Conservation (phyloP, 2,113 vertebrate species). For the Holacanthus passer region DNA sequence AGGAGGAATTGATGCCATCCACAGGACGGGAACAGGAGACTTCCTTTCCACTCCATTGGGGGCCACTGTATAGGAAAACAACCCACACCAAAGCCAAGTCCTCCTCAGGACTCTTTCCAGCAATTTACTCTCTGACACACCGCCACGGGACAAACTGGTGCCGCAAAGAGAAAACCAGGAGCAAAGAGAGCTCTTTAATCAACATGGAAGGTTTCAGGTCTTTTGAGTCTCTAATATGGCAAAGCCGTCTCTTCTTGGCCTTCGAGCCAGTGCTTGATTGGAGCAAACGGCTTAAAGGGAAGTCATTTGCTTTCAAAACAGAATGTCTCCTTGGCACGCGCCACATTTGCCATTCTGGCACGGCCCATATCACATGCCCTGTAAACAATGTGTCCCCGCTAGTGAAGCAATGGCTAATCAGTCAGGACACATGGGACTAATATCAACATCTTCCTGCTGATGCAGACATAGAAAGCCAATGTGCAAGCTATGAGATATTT, state of each 20-base stretch:
- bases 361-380: slow-evolving; percentile 42
- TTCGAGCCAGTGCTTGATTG: slow-evolving; percentile 64
- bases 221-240: slow-evolving; percentile 44
- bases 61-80: slow-evolving; percentile 46
- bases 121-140: slow-evolving; percentile 41
- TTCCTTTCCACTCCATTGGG: slow-evolving; percentile 47
- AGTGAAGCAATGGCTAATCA: slow-evolving; percentile 45
- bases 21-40: slow-evolving; percentile 38
- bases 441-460: slow-evolving; percentile 37
- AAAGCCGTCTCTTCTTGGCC: slow-evolving; percentile 56
- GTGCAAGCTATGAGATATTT: slow-evolving; percentile 21
- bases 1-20: slow-evolving; percentile 50
- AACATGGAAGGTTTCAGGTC: slow-evolving; percentile 52
- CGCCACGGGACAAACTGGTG: slow-evolving; percentile 63
- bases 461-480: slow-evolving; percentile 22
- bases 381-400: slow-evolving; percentile 43
- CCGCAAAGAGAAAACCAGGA: slow-evolving; percentile 48
- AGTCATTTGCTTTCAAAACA: slow-evolving; percentile 56
- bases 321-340: slow-evolving; percentile 57
- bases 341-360: slow-evolving; percentile 50
- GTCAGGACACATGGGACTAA: slow-evolving; percentile 28
- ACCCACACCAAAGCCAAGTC: slow-evolving; percentile 50
- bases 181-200: slow-evolving; percentile 67
- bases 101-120: slow-evolving; percentile 47
- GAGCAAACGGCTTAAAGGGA: slow-evolving; percentile 57